Percentiles rank a stretch among this genome's conserved stretches.
Evolutionary conservation across 2,797 vertebrate species (phyloP).

Genomic region (Malurus splendens): DNA sequence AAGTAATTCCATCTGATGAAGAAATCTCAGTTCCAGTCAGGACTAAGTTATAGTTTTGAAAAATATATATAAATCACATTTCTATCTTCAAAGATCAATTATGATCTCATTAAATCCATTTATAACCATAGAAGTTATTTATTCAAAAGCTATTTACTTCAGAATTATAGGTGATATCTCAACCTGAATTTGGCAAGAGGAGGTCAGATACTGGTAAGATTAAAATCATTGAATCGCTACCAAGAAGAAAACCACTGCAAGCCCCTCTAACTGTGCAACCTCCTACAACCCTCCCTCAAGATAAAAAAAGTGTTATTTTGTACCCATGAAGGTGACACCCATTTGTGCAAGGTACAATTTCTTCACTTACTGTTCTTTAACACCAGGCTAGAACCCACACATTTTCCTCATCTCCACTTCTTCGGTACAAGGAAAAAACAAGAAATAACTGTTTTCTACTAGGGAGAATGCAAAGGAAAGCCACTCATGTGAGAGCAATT

Average conservation of each 20-base stretch:
- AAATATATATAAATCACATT: background rate
- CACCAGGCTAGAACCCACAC: background rate
- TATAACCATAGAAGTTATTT: background rate
- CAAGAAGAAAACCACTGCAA: background rate
- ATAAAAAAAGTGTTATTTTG: background rate
- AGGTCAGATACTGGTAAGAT: background rate
- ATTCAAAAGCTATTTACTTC: background rate
- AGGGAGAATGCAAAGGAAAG: background rate
- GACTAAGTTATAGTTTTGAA: background rate
- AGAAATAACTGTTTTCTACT: background rate
- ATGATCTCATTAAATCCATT: background rate
- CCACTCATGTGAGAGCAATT: background rate
- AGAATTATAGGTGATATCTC: background rate
- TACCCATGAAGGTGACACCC: background rate
- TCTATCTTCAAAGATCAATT: background rate
- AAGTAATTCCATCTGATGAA: background rate
- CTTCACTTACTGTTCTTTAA: background rate
- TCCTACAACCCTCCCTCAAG: background rate
- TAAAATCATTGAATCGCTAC: background rate
- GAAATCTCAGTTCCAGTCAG: background rate
- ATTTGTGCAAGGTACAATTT: background rate
- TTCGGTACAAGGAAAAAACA: rapidly evolving
- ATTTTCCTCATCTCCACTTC: background rate
- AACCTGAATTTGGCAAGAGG: background rate
- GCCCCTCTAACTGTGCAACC: background rate